Base-by-base conservation (phyloP, 2,113 vertebrate species). In the Uria aalge region DNA sequence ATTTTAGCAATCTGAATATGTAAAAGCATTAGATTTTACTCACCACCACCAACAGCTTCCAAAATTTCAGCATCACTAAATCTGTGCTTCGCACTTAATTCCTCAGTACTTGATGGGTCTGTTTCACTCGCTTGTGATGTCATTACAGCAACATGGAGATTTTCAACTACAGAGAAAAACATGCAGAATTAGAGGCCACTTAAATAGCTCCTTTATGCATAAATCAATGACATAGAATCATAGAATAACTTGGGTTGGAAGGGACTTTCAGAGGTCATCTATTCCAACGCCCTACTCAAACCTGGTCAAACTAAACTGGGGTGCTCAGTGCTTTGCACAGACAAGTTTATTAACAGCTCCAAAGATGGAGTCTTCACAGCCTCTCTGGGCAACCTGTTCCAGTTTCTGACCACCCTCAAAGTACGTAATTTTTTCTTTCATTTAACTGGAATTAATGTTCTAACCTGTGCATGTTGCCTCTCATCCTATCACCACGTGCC, bases 91-190 rank as follows among this genome's bases (percentile, higher is more conserved):
- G 57, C 38, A 63, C 66, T 78, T 45, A 95, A 22, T 32, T 98
- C 97, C 32, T 78, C 95, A 53, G 26, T 63, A 9, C 32, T 81
- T 55, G 74, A 52, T 18, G 14, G 77, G 32, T 71, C 76, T 7
- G 36, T 36, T 18, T 97, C 85, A 0, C 79, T 96, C 43, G 59
- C 22, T 95, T 98, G 97, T 43, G 97, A 96, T 48, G 96, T 95
- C 16, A 12, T 97, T 94, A 99, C 91, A 43, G 98, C 88, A 2
- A 91, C 66, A 7, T 77, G 97, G 8, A 99, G 98, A 82, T 85
- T 98, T 96, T 98, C 98, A 26, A 97, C 98, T 99, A 55, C 34
- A 78, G 56, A 79, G 12, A 8, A 85, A 79, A 83, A 91, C 26
- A 75, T 8, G 6, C 32, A 71, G 32, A 72, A 68, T 93, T 76